Evolutionary conservation across 2,888 invertebrate species (phyloP), one percentile per base, ranked within the genome.

Genomic region (Xanthostigma xanthostigma): DNA sequence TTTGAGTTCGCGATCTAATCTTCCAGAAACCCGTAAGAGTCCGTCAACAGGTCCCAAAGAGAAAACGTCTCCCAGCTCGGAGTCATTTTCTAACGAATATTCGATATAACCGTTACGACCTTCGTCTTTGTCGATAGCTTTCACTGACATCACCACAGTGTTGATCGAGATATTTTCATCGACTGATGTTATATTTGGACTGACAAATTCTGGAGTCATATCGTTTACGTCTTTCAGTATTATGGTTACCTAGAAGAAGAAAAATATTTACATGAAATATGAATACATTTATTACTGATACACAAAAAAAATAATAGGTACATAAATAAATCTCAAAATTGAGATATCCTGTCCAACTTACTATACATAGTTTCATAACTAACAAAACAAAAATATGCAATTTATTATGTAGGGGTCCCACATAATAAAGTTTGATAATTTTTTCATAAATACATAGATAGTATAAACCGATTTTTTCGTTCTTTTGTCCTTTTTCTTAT

Each of bases 211-310:
- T 5, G 94, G 94, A 37, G 85, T 79, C 75, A 89, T 84, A 65
- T 95, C 94, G 69, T 95, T 94, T 53, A 91, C 85, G 67, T 95
- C 94, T 62, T 86, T 81, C 47, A 95, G 72, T 53, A 83, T 79
- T 55, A 94, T 82, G 45, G 84, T 85, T 49, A 93, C 91, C 91
- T 92, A 72, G 55, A 65, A 59, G 50, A 49, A 50, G 49, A 56
- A 51, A 52, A 58, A 36, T 44, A 41, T 36, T n/a, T 49, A 46
- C n/a, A n/a, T n/a, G n/a, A n/a, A n/a, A n/a, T 36, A 35, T 46
- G 10, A 46, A 3, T 17, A 17, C 17, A 17, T 17, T 27, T 27
- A 27, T 27, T 27, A 3, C 27, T 27, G 27, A 27, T 2, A 17
- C 27, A 6, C 27, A 27, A 27, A 27, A 27, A 27, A 6, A 6